Conservation (phyloP, 1,140 invertebrate genomes). For the fruit fly (Drosophila melanogaster) region Release_6_plus_ISO1_MT NT_037436.4:12453001-12453500, state of each 20-base stretch:
- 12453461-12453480: background rate
- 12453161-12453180: constrained; percentile 53
- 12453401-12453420: constrained; percentile 52
- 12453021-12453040: constrained; percentile 44
- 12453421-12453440: constrained; percentile 32
- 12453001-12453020: constrained; percentile 25
- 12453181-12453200: constrained; percentile 38
- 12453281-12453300: constrained; percentile 30
- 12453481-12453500: constrained; percentile 3
- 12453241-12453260: constrained; percentile 81
- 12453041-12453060: constrained; percentile 76
- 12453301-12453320: constrained; percentile 83
- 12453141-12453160: constrained; percentile 62
- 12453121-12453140: background rate
- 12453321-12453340: constrained; percentile 85
- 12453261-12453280: constrained; percentile 84
- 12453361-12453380: constrained; percentile 47
- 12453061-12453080: constrained; percentile 56
- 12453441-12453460: constrained; percentile 8
- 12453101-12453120: constrained; percentile 58
- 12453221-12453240: constrained; percentile 74
- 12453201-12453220: constrained; percentile 16
- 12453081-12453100: constrained; percentile 61
- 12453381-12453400: constrained; percentile 64
- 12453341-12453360: constrained; percentile 85